Base-by-base conservation (phyloP, 2,888 invertebrate genomes). In the Toxonevra muliebris region DNA sequence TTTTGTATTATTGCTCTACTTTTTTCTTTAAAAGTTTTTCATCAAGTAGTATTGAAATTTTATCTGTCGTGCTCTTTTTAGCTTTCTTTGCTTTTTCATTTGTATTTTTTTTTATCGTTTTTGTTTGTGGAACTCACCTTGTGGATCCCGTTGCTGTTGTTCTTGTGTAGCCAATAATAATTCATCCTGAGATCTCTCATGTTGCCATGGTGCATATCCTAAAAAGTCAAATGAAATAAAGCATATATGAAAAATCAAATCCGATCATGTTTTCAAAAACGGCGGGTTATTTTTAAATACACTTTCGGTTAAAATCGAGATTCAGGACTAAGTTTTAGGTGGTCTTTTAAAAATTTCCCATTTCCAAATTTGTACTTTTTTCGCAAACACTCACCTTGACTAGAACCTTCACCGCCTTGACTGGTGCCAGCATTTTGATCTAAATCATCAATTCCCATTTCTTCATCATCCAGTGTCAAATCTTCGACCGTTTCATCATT, bases 171-270 rank as follows among this genome's bases (percentile, higher is more conserved):
- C 91, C 88, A 94, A 90, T 84, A 90, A 90, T 82, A 93, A 91
- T 89, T 94, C 94, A 82, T 94, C 94, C 87, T 93, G 93, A 90
- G 91, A 89, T 87, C 90, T 88, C 86, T 91, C 90, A 88, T 93
- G 91, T 87, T 93, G 94, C 94, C 94, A 94, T 88, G 89, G 87
- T 82, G 91, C 91, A 87, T 93, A 92, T 88, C 93, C 94, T 93
- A 87, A 61, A 88, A 65, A 59, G 19, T 52, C 42, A 8, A 65
- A 52, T 41, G 42, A 45, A 48, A 48, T n/a, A 13, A 48, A 48
- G 15, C 5, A 58, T 12, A 30, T 30, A 7, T 57, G 9, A n/a
- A 7, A n/a, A 4, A 30, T 30, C 30, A 30, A 30, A 30, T 30
- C 7, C 7, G 30, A 30, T 30, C 7, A 30, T 30, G 7, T 30